Base-by-base conservation (phyloP, 2,797 vertebrate species). In the Ctenochaetus hawaiiensis region DNA sequence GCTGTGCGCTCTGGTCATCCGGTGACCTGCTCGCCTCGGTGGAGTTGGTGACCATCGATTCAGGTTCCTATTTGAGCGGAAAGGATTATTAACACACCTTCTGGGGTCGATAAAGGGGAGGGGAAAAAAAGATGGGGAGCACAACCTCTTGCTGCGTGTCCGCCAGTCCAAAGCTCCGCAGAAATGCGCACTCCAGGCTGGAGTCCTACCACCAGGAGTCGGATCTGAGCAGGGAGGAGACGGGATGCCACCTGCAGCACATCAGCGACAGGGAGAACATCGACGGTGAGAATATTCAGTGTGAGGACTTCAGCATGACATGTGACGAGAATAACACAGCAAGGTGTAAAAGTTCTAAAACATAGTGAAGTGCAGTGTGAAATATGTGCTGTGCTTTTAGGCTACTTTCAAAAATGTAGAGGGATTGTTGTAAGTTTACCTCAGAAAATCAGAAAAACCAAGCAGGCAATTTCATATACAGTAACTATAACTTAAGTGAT, bases 221-320 rank as follows among this genome's bases (percentile, higher is more conserved):
- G 51, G 96, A 97, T 60, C 94, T 96, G 82, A 96, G 96, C 94
- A 91, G 96, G 66, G 96, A 96, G 87, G 96, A 97, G 89, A 97
- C 96, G 16, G 96, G 94, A 37, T 96, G 96, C 90, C 96, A 96
- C 93, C 95, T 98, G 89, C 97, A 97, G 95, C 97, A 98, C 95
- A 98, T 97, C 96, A 97, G 97, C 92, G 97, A 97, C 93, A 77
- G 97, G 58, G 97, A 98, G 89, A 96, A 97, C 93, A 94, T 96
- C 23, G 96, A 97, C 85, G 97, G 97, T 97, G 92, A 94, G 88
- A 20, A 8, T 5, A 7, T 0, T 1, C 12, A 13, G 22, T 16
- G 8, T 23, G 37, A 9, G 23, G 7, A 0, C 3, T 57, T 22
- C 47, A n/a, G 2, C 20, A 1, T 1, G 41, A 34, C 6, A 34